Base-by-base conservation (phyloP, 1,140 invertebrate species). In the Anastatus disparis region DNA sequence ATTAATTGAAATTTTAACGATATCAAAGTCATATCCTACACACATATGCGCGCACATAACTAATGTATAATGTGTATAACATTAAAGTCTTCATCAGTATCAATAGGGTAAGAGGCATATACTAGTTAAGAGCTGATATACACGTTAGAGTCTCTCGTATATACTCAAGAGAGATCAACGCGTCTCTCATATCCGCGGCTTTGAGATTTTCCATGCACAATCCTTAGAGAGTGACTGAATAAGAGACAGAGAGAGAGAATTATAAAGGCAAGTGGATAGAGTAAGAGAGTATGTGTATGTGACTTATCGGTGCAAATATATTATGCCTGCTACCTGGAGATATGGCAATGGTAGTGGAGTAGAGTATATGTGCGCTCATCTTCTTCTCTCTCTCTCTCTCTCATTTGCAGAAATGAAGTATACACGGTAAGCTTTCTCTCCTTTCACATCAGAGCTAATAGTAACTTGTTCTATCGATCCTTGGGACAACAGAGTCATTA, bases 401-500 rank as follows among this genome's bases (percentile, higher is more conserved):
- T 0, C 48, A 31, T 3, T 46, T 35, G 10, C n/a, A 65, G 29
- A 42, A 65, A 40, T 65, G 35, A 35, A 63, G 61, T 31, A 29
- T 15, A 35, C 29, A 48, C 48, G 22, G 52, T 31, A 15, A 24
- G 20, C n/a, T n/a, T n/a, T n/a, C n/a, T n/a, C n/a, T n/a, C 10
- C 31, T 35, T 10, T 4, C 31, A 35, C 31, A 10, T 10, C 52
- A 29, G 55, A 68, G n/a, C n/a, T n/a, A n/a, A n/a, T n/a, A n/a
- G n/a, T n/a, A n/a, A 69, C 58, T 69, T 53, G 53, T 74, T 68
- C 76, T 69, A 74, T 70, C 74, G 76, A 77, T 77, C 69, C 55
- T 35, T 64, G 50, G 64, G 68, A 72, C 78, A 78, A 75, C 77
- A 73, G 74, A 78, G 70, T 76, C 78, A 78, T 80, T 80, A 79